Evolutionary conservation across 2,888 invertebrate species (phyloP).

Genomic region (Thelaira solivaga): DNA sequence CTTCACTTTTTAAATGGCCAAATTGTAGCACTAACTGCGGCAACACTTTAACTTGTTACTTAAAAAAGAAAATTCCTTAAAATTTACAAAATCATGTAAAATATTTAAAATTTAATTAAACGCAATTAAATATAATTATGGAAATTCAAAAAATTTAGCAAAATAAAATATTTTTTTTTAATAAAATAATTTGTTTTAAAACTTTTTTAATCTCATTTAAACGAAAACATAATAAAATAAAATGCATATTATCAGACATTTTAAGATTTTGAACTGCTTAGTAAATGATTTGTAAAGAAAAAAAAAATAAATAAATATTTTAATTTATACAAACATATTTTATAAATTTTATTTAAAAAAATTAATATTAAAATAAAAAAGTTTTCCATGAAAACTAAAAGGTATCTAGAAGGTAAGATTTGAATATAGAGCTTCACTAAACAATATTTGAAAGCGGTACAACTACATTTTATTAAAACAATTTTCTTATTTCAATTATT

Average conservation of each 20-base stretch:
- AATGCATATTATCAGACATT: conserved; percentile 13
- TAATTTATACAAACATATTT: conserved; percentile 6
- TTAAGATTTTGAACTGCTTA: conserved; percentile 17
- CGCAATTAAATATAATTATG: not conserved
- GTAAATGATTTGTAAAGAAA: not conserved
- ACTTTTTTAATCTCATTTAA: not conserved
- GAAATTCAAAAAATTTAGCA: not conserved
- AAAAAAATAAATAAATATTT: not conserved
- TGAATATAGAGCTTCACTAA: too few species aligned
- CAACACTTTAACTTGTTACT: not conserved
- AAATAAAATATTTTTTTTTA: not conserved
- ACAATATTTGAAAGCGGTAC: too few species aligned
- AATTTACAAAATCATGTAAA: not conserved
- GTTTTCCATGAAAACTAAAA: too few species aligned
- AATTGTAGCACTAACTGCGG: not conserved
- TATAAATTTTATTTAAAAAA: not conserved
- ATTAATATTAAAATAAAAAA: not conserved
- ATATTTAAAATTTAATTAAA: not conserved
- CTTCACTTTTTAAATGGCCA: not conserved
- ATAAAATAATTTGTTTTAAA: too few species aligned
- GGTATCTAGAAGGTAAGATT: too few species aligned
- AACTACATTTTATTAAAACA: too few species aligned
- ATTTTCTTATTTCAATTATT: too few species aligned
- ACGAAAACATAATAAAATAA: not conserved
- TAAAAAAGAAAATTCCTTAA: not conserved